Conservation (phyloP, 2,113 vertebrate genomes). For the Sterna hirundo region DNA sequence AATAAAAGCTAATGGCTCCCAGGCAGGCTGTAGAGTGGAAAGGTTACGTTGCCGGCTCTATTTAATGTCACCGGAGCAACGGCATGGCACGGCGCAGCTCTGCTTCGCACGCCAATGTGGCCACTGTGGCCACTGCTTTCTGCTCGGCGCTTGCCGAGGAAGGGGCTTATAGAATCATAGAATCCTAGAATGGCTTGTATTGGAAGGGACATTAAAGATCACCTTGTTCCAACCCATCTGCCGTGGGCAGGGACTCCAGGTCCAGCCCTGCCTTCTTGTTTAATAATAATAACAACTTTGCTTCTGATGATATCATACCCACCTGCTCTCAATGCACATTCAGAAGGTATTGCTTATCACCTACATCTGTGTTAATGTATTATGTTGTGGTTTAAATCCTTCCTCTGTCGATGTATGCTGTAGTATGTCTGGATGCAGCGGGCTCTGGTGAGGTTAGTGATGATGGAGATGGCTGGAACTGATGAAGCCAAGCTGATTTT, state of each 20-base stretch:
- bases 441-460: fast-evolving
- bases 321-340: fast-evolving
- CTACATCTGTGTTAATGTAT: neutral
- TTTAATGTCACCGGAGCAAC: fast-evolving
- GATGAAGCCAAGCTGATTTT: neutral
- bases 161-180: neutral
- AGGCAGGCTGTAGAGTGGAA: neutral
- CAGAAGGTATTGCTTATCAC: neutral
- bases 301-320: neutral
- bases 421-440: neutral
- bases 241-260: neutral
- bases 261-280: too few species aligned
- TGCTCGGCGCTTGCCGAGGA: fast-evolving
- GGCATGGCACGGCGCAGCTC: fast-evolving
- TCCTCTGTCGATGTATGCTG: neutral
- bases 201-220: neutral
- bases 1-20: neutral
- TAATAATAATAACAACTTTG: too few species aligned
- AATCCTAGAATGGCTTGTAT: neutral
- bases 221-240: neutral
- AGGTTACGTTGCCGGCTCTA: neutral
- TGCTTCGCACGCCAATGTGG: too few species aligned
- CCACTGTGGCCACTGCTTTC: neutral
- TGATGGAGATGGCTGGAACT: neutral
- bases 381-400: neutral